Percentiles rank a stretch among this genome's conserved stretches.
These are phyloP conservation scores for Diadema setosum DNA, from an alignment of 35 echinoderm and acorn worm genomes.

Conservation along the genomic window DNA sequence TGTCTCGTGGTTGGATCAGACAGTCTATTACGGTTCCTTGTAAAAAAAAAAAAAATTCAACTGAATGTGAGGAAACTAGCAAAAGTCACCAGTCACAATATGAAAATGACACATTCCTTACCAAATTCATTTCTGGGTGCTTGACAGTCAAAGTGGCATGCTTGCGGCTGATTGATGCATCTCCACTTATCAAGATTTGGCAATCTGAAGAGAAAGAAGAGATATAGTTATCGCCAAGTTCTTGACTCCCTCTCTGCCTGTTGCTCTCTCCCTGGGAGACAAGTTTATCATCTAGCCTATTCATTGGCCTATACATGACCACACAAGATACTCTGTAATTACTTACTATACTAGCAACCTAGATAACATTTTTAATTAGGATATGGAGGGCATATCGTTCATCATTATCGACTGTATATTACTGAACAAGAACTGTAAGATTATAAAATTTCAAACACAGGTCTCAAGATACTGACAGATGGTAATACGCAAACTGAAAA, in stretches of 20 bases:
- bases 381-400: too few species aligned
- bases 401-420: too few species aligned
- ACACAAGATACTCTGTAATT: neutral
- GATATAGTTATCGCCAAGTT: neutral
- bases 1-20: neutral
- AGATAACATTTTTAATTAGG: neutral
- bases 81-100: neutral
- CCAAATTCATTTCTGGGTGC: slow-evolving; percentile 66
- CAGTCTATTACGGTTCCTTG: neutral
- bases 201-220: slow-evolving; percentile 51
- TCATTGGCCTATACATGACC: neutral
- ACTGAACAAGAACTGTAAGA: too few species aligned
- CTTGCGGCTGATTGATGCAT: slow-evolving; percentile 87
- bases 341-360: neutral
- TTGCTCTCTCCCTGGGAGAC: neutral
- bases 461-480: too few species aligned
- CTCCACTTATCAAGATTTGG: slow-evolving; percentile 56
- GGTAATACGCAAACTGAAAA: too few species aligned
- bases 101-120: slow-evolving; percentile 24
- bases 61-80: too few species aligned
- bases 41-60: neutral
- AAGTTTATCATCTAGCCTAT: neutral
- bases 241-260: neutral
- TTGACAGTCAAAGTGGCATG: slow-evolving; percentile 67
- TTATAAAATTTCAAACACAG: too few species aligned